Conservation (phyloP, 1,140 invertebrate species). For the Hormaphis cornu region DNA sequence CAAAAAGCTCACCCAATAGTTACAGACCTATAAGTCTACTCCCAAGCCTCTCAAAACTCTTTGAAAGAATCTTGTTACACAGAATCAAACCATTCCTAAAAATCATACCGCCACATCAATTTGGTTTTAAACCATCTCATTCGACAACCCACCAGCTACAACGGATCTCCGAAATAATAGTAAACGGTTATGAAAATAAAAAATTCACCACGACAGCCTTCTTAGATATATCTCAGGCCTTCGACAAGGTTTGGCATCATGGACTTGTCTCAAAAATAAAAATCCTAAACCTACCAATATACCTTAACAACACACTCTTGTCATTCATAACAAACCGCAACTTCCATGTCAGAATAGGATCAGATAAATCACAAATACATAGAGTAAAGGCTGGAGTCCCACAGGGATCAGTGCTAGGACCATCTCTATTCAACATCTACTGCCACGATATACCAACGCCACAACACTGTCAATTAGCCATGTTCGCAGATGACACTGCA, state of each 20-base stretch:
- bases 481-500: slow-evolving; percentile 29
- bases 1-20: slow-evolving; percentile 35
- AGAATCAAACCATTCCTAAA: slow-evolving; percentile 23
- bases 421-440: slow-evolving; percentile 16
- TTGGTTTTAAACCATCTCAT: slow-evolving; percentile 41
- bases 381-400: slow-evolving; percentile 11
- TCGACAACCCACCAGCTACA: slow-evolving; percentile 41
- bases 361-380: neutral
- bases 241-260: slow-evolving; percentile 39
- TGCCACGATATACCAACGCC: slow-evolving; percentile 11
- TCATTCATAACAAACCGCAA: slow-evolving; percentile 8
- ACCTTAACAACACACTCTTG: neutral
- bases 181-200: slow-evolving; percentile 39
- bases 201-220: slow-evolving; percentile 38
- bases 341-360: slow-evolving; percentile 12
- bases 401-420: slow-evolving; percentile 32
- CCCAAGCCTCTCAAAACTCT: slow-evolving; percentile 38
- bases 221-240: slow-evolving; percentile 39
- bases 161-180: slow-evolving; percentile 40
- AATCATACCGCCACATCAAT: slow-evolving; percentile 39
- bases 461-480: neutral
- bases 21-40: slow-evolving; percentile 42
- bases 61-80: slow-evolving; percentile 38
- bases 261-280: slow-evolving; percentile 41
- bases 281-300: neutral